Evolutionary conservation across 2,113 vertebrate species (phyloP).

Genomic region (Holacanthus passer): DNA sequence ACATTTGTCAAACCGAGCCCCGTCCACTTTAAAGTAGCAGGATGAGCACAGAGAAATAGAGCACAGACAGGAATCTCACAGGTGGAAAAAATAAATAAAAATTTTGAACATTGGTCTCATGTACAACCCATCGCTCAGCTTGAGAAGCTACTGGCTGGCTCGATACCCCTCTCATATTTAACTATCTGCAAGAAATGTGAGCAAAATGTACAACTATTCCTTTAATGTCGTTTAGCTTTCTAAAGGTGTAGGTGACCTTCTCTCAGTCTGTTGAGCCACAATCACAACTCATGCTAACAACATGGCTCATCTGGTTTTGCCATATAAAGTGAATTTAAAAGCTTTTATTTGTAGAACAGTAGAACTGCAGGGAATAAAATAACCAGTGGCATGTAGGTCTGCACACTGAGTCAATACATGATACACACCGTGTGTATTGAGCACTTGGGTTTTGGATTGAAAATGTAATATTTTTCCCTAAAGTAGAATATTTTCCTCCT

Average conservation of each 20-base stretch:
- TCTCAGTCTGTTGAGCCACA: neutral
- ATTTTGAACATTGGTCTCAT: neutral
- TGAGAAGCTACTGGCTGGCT: too few relatives aligned
- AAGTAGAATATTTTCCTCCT: conserved; percentile 36
- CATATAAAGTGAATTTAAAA: neutral
- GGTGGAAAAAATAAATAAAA: neutral
- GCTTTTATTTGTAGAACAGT: neutral
- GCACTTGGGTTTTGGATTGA: conserved; percentile 12
- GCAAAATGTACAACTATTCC: neutral
- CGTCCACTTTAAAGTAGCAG: neutral
- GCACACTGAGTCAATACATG: neutral
- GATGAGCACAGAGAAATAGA: neutral
- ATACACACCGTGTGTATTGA: conserved; percentile 11
- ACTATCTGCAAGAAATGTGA: neutral
- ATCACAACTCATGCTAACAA: neutral
- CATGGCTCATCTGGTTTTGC: neutral
- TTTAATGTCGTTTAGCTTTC: neutral
- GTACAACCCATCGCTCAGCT: too few relatives aligned
- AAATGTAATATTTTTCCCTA: neutral
- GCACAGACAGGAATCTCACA: neutral
- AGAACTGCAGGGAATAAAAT: neutral
- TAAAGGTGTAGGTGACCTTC: neutral
- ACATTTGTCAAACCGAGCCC: neutral
- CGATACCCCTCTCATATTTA: neutral
- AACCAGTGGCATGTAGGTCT: neutral